Conservation (phyloP, 2,888 invertebrate species). For the Ethmia dodecea region DNA sequence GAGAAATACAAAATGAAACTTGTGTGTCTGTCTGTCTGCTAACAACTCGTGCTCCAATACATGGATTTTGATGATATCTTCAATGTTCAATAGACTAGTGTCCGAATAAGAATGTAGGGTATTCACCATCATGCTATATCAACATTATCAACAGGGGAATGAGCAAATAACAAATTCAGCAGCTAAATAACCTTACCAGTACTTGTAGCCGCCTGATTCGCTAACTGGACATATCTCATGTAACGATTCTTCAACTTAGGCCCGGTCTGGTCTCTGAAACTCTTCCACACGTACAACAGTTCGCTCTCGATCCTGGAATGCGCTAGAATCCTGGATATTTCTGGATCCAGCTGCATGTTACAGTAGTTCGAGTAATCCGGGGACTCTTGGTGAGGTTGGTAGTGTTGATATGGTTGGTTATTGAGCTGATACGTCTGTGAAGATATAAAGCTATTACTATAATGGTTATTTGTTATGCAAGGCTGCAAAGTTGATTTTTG, state of each 20-base stretch:
- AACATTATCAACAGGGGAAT: too few species aligned
- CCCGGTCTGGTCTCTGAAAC: constrained; percentile 89
- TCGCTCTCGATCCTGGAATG: constrained; percentile 86
- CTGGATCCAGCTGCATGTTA: constrained; percentile 79
- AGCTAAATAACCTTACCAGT: constrained; percentile 82
- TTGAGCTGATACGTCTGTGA: constrained; percentile 37
- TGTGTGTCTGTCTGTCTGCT: too few species aligned
- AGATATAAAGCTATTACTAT: constrained; percentile 22
- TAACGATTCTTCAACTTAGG: constrained; percentile 85
- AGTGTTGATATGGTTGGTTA: constrained; percentile 50
- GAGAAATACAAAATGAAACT: too few species aligned
- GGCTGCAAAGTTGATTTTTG: too few species aligned
- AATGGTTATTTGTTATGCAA: too few species aligned
- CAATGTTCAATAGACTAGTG: too few species aligned
- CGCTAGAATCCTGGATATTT: constrained; percentile 81
- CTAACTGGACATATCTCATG: constrained; percentile 86
- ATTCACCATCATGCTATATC: too few species aligned
- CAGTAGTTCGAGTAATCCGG: constrained; percentile 63
- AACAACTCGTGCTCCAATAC: too few species aligned
- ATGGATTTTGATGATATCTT: too few species aligned
- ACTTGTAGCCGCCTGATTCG: constrained; percentile 86
- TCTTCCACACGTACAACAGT: constrained; percentile 86
- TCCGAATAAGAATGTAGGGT: too few species aligned
- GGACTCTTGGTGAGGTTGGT: constrained; percentile 43
- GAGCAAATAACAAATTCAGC: too few species aligned